Evolutionary conservation across 1,140 invertebrate genomes (phyloP).

Genomic region (Ceratina australensis): DNA sequence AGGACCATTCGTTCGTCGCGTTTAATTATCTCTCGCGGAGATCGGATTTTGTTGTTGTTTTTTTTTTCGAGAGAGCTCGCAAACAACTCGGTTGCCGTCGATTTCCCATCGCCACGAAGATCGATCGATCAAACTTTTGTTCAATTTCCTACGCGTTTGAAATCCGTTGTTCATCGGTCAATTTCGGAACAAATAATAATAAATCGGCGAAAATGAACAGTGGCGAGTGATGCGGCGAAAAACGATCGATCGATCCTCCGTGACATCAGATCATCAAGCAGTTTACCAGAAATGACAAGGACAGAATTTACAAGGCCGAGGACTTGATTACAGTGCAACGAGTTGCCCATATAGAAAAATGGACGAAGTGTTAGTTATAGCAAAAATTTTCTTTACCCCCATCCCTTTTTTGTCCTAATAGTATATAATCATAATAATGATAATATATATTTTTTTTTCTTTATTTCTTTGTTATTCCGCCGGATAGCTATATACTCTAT

Average conservation of each 20-base stretch:
- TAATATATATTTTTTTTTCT: constrained; percentile 45
- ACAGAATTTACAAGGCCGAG: constrained; percentile 65
- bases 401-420: constrained; percentile 25
- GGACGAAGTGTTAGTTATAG: constrained; percentile 70
- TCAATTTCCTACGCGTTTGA: neutral
- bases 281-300: constrained; percentile 50
- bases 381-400: constrained; percentile 60
- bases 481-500: constrained; percentile 43
- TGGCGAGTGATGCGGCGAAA: neutral
- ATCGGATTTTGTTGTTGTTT: constrained; percentile 28
- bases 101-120: neutral
- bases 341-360: constrained; percentile 71
- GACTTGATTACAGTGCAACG: constrained; percentile 64
- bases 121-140: neutral
- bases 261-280: constrained; percentile 17
- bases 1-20: constrained; percentile 33
- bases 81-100: neutral
- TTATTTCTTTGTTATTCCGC: constrained; percentile 47
- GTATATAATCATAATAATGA: constrained; percentile 48
- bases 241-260: constrained; percentile 4
- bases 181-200: neutral
- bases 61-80: constrained; percentile 12
- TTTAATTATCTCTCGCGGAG: constrained; percentile 32
- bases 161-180: too few species aligned
- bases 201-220: neutral